Percentiles rank a stretch among this genome's conserved stretches.
Conservation (phyloP, 2,888 invertebrate genomes). For the Zaprionus lineosus region DNA sequence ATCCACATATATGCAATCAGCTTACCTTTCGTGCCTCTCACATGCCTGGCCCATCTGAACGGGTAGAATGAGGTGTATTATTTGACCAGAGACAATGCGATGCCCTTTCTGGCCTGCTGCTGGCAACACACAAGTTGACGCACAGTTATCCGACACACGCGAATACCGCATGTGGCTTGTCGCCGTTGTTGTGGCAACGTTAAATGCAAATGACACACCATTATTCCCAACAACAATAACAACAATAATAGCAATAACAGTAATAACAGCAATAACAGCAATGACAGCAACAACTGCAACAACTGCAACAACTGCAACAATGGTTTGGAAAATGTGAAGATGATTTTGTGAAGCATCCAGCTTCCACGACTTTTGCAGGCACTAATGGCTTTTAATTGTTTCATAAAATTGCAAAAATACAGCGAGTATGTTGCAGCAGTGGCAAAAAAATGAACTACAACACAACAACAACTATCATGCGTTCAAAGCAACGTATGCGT, state of each 20-base stretch:
- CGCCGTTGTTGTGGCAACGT: slow-evolving; percentile 39
- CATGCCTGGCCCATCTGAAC: no score
- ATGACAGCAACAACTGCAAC: no score
- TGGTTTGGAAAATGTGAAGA: slow-evolving; percentile 30
- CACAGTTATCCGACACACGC: no score
- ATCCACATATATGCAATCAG: slow-evolving; percentile 27
- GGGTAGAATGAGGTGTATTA: slow-evolving; percentile 32
- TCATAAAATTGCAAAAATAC: slow-evolving; percentile 68
- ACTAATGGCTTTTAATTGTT: slow-evolving; percentile 78
- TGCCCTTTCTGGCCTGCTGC: slow-evolving; percentile 10
- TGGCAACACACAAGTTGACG: slow-evolving; percentile 20
- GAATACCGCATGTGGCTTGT: slow-evolving; percentile 17
- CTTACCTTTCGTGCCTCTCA: no score
- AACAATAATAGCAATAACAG: no score
- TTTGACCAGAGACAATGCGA: slow-evolving; percentile 26
- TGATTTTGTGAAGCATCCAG: slow-evolving; percentile 37
- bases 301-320: slow-evolving; percentile 19
- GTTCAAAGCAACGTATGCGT: slow-evolving; percentile 26
- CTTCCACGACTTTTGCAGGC: slow-evolving; percentile 58
- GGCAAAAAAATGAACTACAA: slow-evolving; percentile 16
- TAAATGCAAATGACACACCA: slow-evolving; percentile 74
- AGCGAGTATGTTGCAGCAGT: no score
- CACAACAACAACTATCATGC: slow-evolving; percentile 12
- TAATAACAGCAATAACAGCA: no score
- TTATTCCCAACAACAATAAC: slow-evolving; percentile 40